Percentiles rank a stretch among this genome's conserved stretches.
phyloP scores from a whole-genome alignment of 1,140 invertebrate species.

The Octopus sinensis region DNA sequence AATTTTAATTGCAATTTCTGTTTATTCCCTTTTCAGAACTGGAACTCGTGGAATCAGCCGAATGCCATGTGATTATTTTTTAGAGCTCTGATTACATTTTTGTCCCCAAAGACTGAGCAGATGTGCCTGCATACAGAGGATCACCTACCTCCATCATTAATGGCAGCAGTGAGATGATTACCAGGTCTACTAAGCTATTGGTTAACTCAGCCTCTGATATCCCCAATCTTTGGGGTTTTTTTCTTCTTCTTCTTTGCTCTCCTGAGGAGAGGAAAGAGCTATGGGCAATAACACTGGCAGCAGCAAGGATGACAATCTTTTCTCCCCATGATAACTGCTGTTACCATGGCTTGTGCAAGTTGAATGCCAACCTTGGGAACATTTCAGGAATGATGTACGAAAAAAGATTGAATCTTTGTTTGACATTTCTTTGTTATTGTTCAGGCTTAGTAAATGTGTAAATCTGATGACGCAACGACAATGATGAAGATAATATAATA shows the following conservation, averaged over 20 bases:
- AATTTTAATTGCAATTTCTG: neutral
- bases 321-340: too few species aligned
- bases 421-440: neutral
- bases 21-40: slow-evolving; percentile 21
- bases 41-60: slow-evolving; percentile 33
- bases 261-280: neutral
- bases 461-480: neutral
- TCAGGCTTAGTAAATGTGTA: slow-evolving; percentile 1
- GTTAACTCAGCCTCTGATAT: neutral
- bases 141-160: neutral
- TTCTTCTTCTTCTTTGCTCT: slow-evolving; percentile 6
- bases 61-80: slow-evolving; percentile 30
- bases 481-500: neutral
- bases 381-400: too few species aligned
- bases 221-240: neutral
- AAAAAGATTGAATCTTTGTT: slow-evolving; percentile 2
- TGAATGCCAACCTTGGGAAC: too few species aligned
- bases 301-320: too few species aligned
- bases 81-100: slow-evolving; percentile 12
- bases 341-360: too few species aligned
- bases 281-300: neutral
- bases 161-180: slow-evolving; percentile 6
- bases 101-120: slow-evolving; percentile 20
- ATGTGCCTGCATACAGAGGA: slow-evolving; percentile 16
- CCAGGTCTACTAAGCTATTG: neutral